These are phyloP conservation scores for Drosophila equinoxialis DNA, from an alignment of 1,140 invertebrate genomes.

Conservation along the genomic window DNA sequence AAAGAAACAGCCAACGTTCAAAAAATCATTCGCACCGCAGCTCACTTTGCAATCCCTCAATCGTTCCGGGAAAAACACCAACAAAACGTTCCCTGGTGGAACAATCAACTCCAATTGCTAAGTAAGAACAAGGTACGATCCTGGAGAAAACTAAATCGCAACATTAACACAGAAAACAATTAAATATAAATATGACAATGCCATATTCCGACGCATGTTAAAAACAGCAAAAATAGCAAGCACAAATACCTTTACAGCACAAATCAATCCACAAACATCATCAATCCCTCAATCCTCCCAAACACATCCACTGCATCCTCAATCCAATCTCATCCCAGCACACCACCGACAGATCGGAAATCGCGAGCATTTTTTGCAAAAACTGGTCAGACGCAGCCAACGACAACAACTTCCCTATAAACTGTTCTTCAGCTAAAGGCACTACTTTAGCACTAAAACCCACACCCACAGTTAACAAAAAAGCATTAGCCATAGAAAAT, in stretches of 20 bases:
- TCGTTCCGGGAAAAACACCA: constrained; percentile 3
- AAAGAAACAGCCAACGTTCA: constrained; percentile 19
- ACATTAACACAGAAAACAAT: constrained; percentile 20
- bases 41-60: constrained; percentile 13
- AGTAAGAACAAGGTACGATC: neutral
- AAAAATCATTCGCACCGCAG: constrained; percentile 11
- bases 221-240: constrained; percentile 17
- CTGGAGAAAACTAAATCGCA: constrained; percentile 16
- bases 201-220: constrained; percentile 15
- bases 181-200: constrained; percentile 18
- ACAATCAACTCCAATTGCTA: constrained; percentile 13
- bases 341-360: neutral
- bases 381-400: constrained; percentile 6
- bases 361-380: neutral
- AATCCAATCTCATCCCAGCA: neutral
- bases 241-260: constrained; percentile 25
- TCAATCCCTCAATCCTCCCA: neutral
- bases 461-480: constrained; percentile 1
- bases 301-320: neutral
- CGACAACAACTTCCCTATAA: constrained; percentile 7
- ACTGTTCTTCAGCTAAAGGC: neutral
- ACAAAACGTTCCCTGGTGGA: constrained; percentile 27
- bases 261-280: constrained; percentile 26
- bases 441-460: neutral
- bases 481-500: too few species aligned